Evolutionary conservation across 2,888 invertebrate genomes (phyloP).

Genomic region (Drosophila aldrichi): DNA sequence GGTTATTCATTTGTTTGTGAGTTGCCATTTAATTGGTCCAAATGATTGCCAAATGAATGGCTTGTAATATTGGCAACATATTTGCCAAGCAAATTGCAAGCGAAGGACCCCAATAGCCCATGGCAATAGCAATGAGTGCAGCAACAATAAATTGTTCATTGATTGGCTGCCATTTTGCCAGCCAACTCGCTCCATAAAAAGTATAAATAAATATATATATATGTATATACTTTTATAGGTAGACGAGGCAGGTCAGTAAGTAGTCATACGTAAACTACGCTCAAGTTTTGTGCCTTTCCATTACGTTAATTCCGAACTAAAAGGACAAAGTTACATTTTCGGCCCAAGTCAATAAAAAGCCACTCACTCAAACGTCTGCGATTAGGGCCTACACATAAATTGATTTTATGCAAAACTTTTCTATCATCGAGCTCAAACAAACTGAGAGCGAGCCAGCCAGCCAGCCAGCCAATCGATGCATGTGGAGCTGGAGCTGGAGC

Average conservation of each 20-base stretch:
- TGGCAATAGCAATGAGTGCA: constrained; percentile 28
- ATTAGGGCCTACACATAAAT: constrained; percentile 65
- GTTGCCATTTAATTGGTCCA: constrained; percentile 68
- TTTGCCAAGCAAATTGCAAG: constrained; percentile 59
- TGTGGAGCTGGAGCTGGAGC: constrained; percentile 3
- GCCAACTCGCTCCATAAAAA: background rate
- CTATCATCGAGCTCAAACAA: constrained; percentile 38
- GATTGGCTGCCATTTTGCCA: constrained; percentile 60
- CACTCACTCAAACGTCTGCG: constrained; percentile 73
- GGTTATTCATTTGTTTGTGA: constrained; percentile 20
- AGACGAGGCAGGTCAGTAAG: background rate
- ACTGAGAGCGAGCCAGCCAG: background rate
- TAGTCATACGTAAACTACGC: constrained; percentile 13
- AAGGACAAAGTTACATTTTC: constrained; percentile 45
- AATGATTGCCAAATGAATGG: constrained; percentile 76
- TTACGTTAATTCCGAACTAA: constrained; percentile 24
- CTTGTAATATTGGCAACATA: constrained; percentile 59
- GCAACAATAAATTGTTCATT: constrained; percentile 72
- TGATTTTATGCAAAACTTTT: constrained; percentile 76
- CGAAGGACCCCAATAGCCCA: constrained; percentile 4
- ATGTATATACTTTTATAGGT: background rate
- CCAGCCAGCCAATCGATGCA: constrained; percentile 8
- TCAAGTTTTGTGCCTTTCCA: constrained; percentile 31
- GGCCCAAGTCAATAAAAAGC: constrained; percentile 65
- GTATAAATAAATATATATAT: background rate